phyloP scores from a whole-genome alignment of 2,113 vertebrate genomes.

The Malurus elegans region DNA sequence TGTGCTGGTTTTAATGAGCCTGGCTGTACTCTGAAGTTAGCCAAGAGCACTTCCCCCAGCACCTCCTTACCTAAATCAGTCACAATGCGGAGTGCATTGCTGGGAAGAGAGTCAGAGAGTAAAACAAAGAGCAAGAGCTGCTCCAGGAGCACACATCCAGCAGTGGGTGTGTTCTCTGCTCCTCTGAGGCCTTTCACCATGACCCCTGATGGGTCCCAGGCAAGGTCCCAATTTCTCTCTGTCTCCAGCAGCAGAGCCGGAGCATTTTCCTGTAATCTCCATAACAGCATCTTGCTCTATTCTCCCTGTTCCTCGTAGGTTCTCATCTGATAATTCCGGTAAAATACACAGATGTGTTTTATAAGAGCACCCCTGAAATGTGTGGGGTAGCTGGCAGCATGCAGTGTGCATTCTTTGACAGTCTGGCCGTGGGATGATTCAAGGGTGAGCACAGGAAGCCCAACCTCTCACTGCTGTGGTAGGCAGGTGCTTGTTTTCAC shows the following conservation, averaged over 20 bases:
- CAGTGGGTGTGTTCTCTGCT: neutral
- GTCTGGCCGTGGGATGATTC: neutral
- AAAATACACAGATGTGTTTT: neutral
- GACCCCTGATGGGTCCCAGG: neutral
- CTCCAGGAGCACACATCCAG: neutral
- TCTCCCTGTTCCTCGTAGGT: neutral
- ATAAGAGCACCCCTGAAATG: neutral
- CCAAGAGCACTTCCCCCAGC: neutral
- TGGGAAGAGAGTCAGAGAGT: neutral
- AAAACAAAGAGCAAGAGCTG: neutral
- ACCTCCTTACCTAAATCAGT: conserved; percentile 8
- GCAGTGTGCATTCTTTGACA: neutral
- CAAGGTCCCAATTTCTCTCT: neutral
- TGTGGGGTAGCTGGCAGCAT: accelerated
- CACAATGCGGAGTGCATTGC: neutral
- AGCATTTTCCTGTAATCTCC: neutral
- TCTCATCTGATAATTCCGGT: neutral
- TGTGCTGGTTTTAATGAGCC: conserved; percentile 27
- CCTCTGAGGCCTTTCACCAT: neutral
- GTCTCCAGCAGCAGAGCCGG: neutral
- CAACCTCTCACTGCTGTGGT: neutral
- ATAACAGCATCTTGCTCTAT: neutral
- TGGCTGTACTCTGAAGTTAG: neutral
- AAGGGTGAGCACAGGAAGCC: neutral
- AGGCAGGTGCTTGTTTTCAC: neutral